Base-by-base conservation (phyloP, 2,797 vertebrate species). In the Typhlichthys eigenmanni region DNA sequence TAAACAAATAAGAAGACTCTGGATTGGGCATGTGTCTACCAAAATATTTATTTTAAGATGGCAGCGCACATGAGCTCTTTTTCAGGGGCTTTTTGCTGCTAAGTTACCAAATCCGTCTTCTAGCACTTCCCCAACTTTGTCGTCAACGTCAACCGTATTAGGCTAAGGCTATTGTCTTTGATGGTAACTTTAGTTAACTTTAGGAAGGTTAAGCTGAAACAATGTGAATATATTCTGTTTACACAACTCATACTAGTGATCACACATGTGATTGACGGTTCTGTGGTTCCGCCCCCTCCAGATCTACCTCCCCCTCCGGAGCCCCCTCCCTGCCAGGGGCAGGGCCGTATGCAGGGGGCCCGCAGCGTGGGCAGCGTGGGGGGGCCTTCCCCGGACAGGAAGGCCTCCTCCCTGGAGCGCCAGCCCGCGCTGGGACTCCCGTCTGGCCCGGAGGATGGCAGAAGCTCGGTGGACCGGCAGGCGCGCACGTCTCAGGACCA, bases 241-340 rank as follows among this genome's bases (percentile, higher is more conserved):
- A 24, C 19, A 24, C 19, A 24, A 24, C 19, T 24, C 19, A 24
- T 24, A 0, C 1, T 16, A 58, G n/a, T 29, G n/a, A 17, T 16
- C 17, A 19, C n/a, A 17, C 16, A 13, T 4, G 13, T 13, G 5
- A 47, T 11, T 46, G 1, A 50, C 58, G 19, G 65, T 50, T 50
- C 11, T 57, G 4, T 64, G 16, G 5, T 13, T 58, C 70, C 65
- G 0, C 17, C 47, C 14, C 47, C 68, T n/a, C 5, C 90, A 99
- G 97, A 96, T 94, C 95, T 99, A 93, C 98, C 98, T 92, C 98
- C 97, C 85, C 96, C 98, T 82, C 97, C 97, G 46, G 98, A 98
- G 75, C 97, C 98, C 38, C 97, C 98, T 62, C 97, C 97, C 66
- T 93, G 92, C 92, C 96, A 98, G 93, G 94, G 93, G 82, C 87